Evolutionary conservation across 2,888 invertebrate species (phyloP).

Genomic region (Hypolimnas misippus): DNA sequence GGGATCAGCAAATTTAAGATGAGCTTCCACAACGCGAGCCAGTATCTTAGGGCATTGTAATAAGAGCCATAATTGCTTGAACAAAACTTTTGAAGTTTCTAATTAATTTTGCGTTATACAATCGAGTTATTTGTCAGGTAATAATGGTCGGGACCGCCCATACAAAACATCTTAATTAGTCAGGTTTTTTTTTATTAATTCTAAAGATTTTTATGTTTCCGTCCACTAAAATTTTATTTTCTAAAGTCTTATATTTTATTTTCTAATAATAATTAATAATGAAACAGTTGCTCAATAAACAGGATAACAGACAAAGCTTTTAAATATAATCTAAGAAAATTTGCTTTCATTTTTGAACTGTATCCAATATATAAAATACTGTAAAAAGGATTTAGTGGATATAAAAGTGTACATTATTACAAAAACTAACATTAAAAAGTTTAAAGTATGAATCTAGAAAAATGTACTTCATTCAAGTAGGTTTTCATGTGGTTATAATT

Average conservation of each 20-base stretch:
- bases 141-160: conserved; percentile 59
- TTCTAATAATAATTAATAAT: neutral
- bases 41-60: neutral
- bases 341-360: too few species aligned
- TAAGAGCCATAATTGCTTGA: conserved; percentile 28
- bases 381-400: too few species aligned
- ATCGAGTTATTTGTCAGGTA: conserved; percentile 74
- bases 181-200: conserved; percentile 35
- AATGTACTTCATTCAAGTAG: too few species aligned
- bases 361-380: too few species aligned
- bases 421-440: too few species aligned
- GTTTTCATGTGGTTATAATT: too few species aligned
- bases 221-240: conserved; percentile 13
- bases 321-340: too few species aligned
- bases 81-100: neutral
- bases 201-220: conserved; percentile 24
- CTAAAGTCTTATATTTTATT: neutral
- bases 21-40: neutral
- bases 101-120: conserved; percentile 45
- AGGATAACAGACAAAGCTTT: too few species aligned
- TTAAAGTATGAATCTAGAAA: too few species aligned
- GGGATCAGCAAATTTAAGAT: conserved; percentile 19
- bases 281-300: neutral
- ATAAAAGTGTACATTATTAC: too few species aligned
- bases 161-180: conserved; percentile 59